phyloP scores from a whole-genome alignment of 1,140 invertebrate species.

The Apis cerana region DNA sequence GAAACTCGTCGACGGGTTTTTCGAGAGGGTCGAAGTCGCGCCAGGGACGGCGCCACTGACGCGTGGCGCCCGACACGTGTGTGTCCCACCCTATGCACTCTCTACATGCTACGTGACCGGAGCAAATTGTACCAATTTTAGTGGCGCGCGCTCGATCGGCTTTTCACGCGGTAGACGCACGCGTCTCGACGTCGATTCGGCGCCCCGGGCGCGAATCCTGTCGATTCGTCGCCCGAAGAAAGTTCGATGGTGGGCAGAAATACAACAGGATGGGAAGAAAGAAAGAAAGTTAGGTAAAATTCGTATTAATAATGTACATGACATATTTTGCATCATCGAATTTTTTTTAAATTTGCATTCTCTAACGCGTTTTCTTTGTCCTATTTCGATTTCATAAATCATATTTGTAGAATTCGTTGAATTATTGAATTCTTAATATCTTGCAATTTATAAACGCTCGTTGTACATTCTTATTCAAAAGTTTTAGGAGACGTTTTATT shows the following conservation, averaged over 20 bases:
- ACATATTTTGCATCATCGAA: too few species aligned
- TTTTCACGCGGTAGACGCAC: slow-evolving; percentile 26
- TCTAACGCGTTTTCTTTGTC: too few species aligned
- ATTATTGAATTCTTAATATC: too few species aligned
- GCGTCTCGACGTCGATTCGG: background rate
- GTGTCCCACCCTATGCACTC: slow-evolving; percentile 46
- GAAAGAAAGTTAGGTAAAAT: too few species aligned
- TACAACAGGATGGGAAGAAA: background rate
- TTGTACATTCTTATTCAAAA: too few species aligned
- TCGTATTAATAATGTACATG: too few species aligned
- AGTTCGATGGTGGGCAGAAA: background rate
- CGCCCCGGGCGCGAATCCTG: slow-evolving; percentile 2
- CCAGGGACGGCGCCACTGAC: slow-evolving; percentile 50
- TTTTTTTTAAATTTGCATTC: too few species aligned
- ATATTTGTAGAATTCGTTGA: too few species aligned
- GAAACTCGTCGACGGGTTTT: slow-evolving; percentile 58
- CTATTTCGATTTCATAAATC: too few species aligned
- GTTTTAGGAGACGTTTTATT: too few species aligned
- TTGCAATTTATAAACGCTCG: background rate
- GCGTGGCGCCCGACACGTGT: slow-evolving; percentile 32
- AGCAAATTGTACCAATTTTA: slow-evolving; percentile 65
- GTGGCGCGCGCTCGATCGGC: slow-evolving; percentile 16
- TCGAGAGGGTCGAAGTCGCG: slow-evolving; percentile 50
- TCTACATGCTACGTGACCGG: slow-evolving; percentile 65
- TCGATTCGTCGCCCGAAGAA: background rate